Percentiles rank a stretch among this genome's conserved stretches.
Conservation (phyloP, 1,140 invertebrate species). For the Argopecten irradians region DNA sequence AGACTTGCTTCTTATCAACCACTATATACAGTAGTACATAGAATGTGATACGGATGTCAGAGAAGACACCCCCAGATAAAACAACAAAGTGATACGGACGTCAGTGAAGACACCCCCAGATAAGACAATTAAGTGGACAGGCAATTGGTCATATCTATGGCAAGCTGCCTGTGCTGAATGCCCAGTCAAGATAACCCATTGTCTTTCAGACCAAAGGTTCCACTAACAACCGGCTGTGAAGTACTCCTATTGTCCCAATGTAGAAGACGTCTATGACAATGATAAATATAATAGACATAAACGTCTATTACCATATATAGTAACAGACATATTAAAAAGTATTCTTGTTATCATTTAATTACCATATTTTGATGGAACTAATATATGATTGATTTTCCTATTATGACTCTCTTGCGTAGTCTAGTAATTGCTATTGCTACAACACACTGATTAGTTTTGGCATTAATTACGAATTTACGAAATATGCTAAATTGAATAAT, state of each 20-base stretch:
- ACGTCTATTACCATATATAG: background rate
- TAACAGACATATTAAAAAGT: background rate
- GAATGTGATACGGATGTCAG: background rate
- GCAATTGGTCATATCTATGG: background rate
- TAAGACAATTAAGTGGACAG: background rate
- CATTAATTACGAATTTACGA: no score
- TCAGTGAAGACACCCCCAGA: background rate
- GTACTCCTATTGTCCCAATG: background rate
- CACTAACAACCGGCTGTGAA: background rate
- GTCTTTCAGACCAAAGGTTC: constrained; percentile 4
- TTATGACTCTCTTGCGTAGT: background rate
- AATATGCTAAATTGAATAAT: background rate
- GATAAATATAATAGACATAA: background rate
- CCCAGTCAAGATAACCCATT: background rate
- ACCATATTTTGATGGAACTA: background rate
- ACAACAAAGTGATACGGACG: background rate
- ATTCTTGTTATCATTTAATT: background rate
- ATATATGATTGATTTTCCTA: background rate
- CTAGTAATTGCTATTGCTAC: background rate
- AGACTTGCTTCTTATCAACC: background rate
- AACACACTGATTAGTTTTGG: background rate
- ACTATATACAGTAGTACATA: no score
- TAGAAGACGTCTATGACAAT: background rate
- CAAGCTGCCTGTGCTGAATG: background rate
- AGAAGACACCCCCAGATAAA: background rate